Evolutionary conservation across 1,140 invertebrate species (phyloP), one percentile per base, ranked within the genome.

Genomic region (Rhynchophorus ferrugineus): DNA sequence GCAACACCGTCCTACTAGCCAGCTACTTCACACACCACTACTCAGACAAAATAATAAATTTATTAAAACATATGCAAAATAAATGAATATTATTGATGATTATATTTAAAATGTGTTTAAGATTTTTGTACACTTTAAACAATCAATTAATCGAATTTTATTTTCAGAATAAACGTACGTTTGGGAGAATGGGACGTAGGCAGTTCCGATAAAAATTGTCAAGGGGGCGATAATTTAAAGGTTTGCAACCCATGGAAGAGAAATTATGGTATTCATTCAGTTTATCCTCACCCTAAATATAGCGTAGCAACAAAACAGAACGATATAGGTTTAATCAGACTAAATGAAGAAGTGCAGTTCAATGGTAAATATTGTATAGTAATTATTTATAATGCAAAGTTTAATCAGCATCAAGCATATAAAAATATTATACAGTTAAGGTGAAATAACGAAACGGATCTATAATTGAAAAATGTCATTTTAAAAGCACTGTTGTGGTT

Each of bases 151-250:
- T 37, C 19, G 3, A 33, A 35, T 24, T 19, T 56, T 39, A n/a
- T 48, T 62, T 53, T 62, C 46, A 80, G 84, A 34, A 61, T 66
- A 18, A 62, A 62, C 36, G 71, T 85, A 1, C 73, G 81, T 29
- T 57, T 85, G 1, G 83, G 83, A 2, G 83, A 84, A 53, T 72
- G 78, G 57, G 72, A 84, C 51, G 72, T 66, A 0, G 56, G 64
- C 1, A 73, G 62, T 1, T 71, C n/a, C 2, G 65, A 78, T 50
- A 69, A 72, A 1, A 82, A 85, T 58, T 85, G 83, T 53, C 66
- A 73, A 21, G 45, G 24, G 3, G 14, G 19, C 14, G 16, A 22
- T 29, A 48, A 71, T 6, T 62, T 65, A 39, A 48, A 58, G 42
- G 47, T 58, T 13, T 69, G 54, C 49, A 50, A 56, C 24, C 56